Evolutionary conservation across 2,113 vertebrate genomes (phyloP), one percentile per base, ranked within the genome.

Genomic region (Caracal caracal): DNA sequence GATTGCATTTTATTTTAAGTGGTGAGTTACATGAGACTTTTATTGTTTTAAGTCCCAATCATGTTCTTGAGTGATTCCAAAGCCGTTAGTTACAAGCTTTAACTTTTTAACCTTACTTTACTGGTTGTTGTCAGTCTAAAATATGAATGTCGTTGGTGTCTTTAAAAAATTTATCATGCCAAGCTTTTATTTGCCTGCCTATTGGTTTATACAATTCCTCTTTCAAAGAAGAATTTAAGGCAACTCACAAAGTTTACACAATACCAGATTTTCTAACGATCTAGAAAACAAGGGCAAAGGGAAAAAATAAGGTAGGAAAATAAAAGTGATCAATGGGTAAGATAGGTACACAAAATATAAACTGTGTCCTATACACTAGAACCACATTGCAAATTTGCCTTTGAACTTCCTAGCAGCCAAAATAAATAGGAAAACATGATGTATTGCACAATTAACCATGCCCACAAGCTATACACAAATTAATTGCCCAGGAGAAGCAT

Each of bases 121-220:
- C 56, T 8, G 20, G 56, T 61, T 95, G 10, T 71, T 80, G 28
- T 79, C 61, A 63, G 16, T 76, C 37, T 28, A 88, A 76, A 8
- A 3, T 93, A 11, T 30, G 61, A 91, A 78, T 80, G 26, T 51
- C 16, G 85, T 66, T 37, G 22, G 63, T 51, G 26, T 78, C 33
- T 88, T 80, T 68, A 24, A 28, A 89, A 79, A 66, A 81, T n/a
- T 30, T 95, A 16, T 76, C 40, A 88, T 3, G 6, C 40, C 22
- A 90, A 93, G 47, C 53, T 94, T 94, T 90, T 94, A 93, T 79
- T 75, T 81, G 33, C 37, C 51, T 68, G 6, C 28, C 35, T 91
- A 7, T 81, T 68, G 61, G 43, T 78, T 88, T 93, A 93, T 71
- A 51, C n/a, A 90, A 20, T 82, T 76, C 22, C 35, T 85, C 40